phyloP scores from a whole-genome alignment of 2,797 vertebrate species.

The Pristis pectinata region DNA sequence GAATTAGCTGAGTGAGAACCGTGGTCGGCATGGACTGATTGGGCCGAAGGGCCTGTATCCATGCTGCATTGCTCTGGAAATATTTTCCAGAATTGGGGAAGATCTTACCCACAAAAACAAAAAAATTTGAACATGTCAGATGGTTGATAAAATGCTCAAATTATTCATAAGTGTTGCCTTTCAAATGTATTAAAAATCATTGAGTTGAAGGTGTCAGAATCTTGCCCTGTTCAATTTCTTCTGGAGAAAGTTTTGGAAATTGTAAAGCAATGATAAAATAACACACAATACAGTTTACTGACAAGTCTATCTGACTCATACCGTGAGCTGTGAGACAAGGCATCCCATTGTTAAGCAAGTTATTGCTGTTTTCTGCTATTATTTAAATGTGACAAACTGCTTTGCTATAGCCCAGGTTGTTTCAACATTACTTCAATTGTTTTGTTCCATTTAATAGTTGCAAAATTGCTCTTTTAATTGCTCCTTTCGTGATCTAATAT shows the following conservation, averaged over 20 bases:
- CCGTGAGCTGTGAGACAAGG: not conserved
- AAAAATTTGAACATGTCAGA: not conserved
- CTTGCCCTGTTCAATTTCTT: not conserved
- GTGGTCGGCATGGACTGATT: no score
- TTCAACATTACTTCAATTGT: constrained; percentile 21
- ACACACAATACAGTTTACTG: constrained; percentile 4
- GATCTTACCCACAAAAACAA: not conserved
- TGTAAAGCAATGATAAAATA: constrained; percentile 2
- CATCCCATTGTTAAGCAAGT: not conserved
- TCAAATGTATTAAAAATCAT: not conserved
- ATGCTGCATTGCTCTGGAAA: no score
- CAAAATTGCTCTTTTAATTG: constrained; percentile 24
- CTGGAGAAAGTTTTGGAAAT: not conserved
- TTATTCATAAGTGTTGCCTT: not conserved
- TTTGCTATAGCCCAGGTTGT: not conserved
- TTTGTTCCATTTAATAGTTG: constrained; percentile 20
- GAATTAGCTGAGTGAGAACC: no score
- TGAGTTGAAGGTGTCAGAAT: not conserved
- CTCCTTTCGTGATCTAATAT: not conserved
- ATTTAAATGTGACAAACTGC: not conserved
- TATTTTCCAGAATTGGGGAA: not conserved
- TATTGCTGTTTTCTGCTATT: not conserved
- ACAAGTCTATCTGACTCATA: not conserved
- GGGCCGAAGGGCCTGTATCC: no score
- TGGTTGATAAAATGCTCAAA: not conserved